Percentiles rank a stretch among this genome's conserved stretches.
Evolutionary conservation across 1,140 invertebrate genomes (phyloP).

Genomic region (Euschistus heros): DNA sequence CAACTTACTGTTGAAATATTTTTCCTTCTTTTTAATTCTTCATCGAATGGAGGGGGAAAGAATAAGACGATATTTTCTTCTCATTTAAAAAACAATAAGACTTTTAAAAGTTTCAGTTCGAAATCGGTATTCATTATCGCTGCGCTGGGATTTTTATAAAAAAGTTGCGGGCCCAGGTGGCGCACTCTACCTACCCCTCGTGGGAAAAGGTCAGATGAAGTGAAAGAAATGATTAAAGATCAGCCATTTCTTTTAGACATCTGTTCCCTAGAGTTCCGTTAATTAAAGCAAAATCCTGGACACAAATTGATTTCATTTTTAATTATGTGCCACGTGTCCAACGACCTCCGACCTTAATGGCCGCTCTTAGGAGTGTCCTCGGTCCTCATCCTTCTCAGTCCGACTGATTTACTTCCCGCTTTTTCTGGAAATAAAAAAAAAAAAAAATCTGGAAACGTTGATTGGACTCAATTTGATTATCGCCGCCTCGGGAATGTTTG

Average conservation of each 20-base stretch:
- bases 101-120: too few species aligned
- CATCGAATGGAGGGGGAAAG: too few species aligned
- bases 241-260: constrained; percentile 3
- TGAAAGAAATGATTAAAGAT: constrained; percentile 21
- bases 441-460: constrained; percentile 19
- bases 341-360: neutral
- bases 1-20: too few species aligned
- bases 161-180: too few species aligned
- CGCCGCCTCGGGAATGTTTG: constrained; percentile 9
- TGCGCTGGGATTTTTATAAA: too few species aligned
- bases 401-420: constrained; percentile 7
- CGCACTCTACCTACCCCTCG: too few species aligned
- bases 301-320: constrained; percentile 29
- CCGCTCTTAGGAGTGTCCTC: neutral
- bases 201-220: neutral
- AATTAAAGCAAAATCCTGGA: constrained; percentile 22
- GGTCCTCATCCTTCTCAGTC: neutral
- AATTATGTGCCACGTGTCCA: constrained; percentile 21
- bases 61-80: too few species aligned
- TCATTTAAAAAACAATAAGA: too few species aligned
- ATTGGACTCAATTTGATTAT: constrained; percentile 28
- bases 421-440: constrained; percentile 7
- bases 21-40: too few species aligned
- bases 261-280: constrained; percentile 12
- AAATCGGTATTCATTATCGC: too few species aligned